Conservation (phyloP, 2,113 vertebrate genomes). For the Sinocyclocheilus grahami region DNA sequence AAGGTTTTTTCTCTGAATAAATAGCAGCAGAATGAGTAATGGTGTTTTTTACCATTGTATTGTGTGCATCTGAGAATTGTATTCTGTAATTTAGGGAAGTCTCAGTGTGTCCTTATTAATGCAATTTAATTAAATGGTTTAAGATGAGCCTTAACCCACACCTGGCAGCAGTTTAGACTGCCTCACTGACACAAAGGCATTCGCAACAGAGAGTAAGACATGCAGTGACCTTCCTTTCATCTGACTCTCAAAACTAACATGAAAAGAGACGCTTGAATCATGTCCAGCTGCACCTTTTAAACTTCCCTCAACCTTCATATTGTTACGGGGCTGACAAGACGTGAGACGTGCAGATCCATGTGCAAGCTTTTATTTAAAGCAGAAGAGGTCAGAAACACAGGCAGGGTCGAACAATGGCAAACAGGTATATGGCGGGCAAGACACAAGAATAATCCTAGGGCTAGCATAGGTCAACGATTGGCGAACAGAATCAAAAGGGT, state of each 20-base stretch:
- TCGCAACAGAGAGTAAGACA: slow-evolving; percentile 15
- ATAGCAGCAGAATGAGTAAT: slow-evolving; percentile 11
- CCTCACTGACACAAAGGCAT: slow-evolving; percentile 9
- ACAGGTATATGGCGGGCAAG: too few relatives aligned
- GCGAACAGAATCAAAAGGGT: too few relatives aligned
- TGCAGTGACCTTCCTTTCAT: slow-evolving; percentile 27
- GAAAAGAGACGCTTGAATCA: slow-evolving; percentile 28
- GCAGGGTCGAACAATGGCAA: too few relatives aligned
- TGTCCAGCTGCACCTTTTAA: slow-evolving; percentile 23
- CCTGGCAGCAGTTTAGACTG: slow-evolving; percentile 27
- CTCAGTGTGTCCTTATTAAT: not conserved
- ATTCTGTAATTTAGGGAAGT: not conserved
- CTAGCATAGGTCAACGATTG: too few relatives aligned
- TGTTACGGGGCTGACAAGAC: too few relatives aligned
- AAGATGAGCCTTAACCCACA: slow-evolving; percentile 28
- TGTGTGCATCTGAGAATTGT: not conserved
- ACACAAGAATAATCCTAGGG: too few relatives aligned
- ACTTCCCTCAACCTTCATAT: not conserved
- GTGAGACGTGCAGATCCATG: too few relatives aligned
- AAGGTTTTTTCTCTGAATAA: not conserved
- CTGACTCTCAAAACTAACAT: slow-evolving; percentile 5
- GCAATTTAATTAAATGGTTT: slow-evolving; percentile 7
- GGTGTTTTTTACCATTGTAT: slow-evolving; percentile 1
- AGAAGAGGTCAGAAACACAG: too few relatives aligned
- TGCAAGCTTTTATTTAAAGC: too few relatives aligned